Evolutionary conservation across 2,797 vertebrate species (phyloP).

Genomic region (Amniataba percoides): DNA sequence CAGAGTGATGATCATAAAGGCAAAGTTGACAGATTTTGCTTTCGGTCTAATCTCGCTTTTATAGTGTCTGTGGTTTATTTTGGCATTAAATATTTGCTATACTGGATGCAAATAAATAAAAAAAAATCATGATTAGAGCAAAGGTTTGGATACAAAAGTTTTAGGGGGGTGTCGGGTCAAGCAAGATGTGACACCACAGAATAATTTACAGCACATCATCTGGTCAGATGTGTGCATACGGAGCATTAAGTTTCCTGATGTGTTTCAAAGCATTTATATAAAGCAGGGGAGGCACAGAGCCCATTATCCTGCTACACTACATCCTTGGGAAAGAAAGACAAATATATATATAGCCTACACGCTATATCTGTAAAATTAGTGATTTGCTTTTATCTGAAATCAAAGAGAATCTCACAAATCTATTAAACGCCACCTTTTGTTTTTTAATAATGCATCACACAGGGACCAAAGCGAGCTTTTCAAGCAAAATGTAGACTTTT

Average conservation of each 20-base stretch:
- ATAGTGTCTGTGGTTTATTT: slow-evolving; percentile 57
- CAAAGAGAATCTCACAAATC: slow-evolving; percentile 81
- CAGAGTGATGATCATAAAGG: slow-evolving; percentile 69
- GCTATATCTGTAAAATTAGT: slow-evolving; percentile 74
- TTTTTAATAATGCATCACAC: slow-evolving; percentile 80
- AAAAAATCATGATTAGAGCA: slow-evolving; percentile 61
- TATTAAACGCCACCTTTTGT: slow-evolving; percentile 83
- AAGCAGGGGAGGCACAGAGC: slow-evolving; percentile 37
- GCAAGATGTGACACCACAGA: slow-evolving; percentile 28
- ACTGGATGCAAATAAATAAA: slow-evolving; percentile 62
- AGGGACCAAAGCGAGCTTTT: slow-evolving; percentile 80
- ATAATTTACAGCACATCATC: slow-evolving; percentile 27
- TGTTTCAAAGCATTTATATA: slow-evolving; percentile 60
- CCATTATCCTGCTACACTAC: slow-evolving; percentile 55
- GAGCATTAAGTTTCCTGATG: slow-evolving; percentile 31
- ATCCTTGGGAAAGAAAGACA: slow-evolving; percentile 75
- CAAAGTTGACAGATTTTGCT: slow-evolving; percentile 78
- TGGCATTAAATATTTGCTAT: slow-evolving; percentile 55
- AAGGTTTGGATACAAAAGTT: slow-evolving; percentile 56
- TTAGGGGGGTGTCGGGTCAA: slow-evolving; percentile 44
- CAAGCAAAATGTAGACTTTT: slow-evolving; percentile 84
- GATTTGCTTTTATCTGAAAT: slow-evolving; percentile 84
- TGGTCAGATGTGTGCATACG: slow-evolving; percentile 16
- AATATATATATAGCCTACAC: slow-evolving; percentile 55
- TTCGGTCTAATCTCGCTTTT: slow-evolving; percentile 82